Conservation (phyloP, 2,888 invertebrate genomes). For the Dugesia japonica region DNA sequence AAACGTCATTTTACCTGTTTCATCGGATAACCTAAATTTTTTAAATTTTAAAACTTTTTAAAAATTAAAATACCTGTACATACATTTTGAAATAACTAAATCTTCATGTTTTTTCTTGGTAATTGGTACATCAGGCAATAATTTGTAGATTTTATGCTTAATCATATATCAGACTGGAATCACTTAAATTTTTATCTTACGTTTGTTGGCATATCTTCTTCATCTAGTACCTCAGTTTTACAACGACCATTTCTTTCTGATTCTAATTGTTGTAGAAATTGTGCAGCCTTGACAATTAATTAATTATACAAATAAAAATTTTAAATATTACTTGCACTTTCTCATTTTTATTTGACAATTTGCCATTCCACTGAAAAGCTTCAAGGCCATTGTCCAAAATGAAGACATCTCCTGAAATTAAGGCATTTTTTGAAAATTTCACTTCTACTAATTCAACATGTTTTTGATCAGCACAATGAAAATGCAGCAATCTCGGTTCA, state of each 20-base stretch:
- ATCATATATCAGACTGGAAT: not conserved
- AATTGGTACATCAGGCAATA: conserved; percentile 25
- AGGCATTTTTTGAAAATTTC: conserved; percentile 33
- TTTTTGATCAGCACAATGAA: conserved; percentile 16
- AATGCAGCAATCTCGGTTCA: conserved; percentile 35
- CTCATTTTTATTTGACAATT: conserved; percentile 42
- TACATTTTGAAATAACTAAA: conserved; percentile 1
- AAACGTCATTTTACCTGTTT: conserved; percentile 33
- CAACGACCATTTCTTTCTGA: conserved; percentile 33
- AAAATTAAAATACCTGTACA: conserved; percentile 24
- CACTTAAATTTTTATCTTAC: conserved; percentile 17
- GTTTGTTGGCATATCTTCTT: not conserved
- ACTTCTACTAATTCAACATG: conserved; percentile 34
- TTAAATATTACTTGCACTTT: conserved; percentile 38
- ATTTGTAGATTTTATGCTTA: conserved; percentile 34
- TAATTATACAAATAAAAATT: not conserved
- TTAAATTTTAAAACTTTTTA: not conserved
- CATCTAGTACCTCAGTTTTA: conserved; percentile 31
- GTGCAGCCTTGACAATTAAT: conserved; percentile 31
- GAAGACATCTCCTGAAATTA: conserved; percentile 43
- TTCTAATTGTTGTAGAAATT: conserved; percentile 33
- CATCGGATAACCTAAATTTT: conserved; percentile 32
- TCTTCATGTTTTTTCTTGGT: conserved; percentile 26
- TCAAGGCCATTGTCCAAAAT: conserved; percentile 42
- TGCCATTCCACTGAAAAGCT: conserved; percentile 44